These are phyloP conservation scores for Stomorhina lunata DNA, from an alignment of 2,888 invertebrate genomes.

Conservation along the genomic window DNA sequence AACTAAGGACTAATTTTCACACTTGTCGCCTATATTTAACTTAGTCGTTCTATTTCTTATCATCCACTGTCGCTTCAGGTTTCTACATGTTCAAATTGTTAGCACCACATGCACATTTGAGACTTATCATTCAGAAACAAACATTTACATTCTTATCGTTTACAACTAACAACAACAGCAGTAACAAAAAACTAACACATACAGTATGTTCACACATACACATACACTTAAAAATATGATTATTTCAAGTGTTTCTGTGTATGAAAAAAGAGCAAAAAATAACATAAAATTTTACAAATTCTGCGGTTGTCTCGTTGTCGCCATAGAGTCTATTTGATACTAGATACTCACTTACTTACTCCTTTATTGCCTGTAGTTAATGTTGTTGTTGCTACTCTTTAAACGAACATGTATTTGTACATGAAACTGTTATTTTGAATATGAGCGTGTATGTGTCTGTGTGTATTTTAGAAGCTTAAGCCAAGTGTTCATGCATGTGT, in stretches of 20 bases:
- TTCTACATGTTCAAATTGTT: not conserved
- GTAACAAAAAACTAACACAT: not conserved
- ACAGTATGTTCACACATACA: not conserved
- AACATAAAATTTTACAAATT: slow-evolving; percentile 40
- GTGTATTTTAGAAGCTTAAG: not conserved
- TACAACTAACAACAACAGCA: slow-evolving; percentile 2
- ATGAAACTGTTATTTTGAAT: too few relatives aligned
- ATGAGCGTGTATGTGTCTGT: not conserved
- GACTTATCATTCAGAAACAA: slow-evolving; percentile 37
- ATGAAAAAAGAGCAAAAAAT: not conserved
- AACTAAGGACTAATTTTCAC: too few relatives aligned
- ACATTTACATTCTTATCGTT: slow-evolving; percentile 31
- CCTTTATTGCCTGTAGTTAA: slow-evolving; percentile 11
- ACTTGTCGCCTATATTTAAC: too few relatives aligned
- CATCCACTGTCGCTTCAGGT: not conserved
- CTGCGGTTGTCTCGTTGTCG: slow-evolving; percentile 42
- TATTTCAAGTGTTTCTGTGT: not conserved
- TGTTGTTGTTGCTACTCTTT: slow-evolving; percentile 26
- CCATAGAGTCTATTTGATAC: not conserved
- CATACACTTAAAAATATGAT: not conserved
- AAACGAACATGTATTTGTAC: not conserved
- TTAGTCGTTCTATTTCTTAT: not conserved
- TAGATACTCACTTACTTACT: too few relatives aligned
- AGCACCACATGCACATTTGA: slow-evolving; percentile 9
- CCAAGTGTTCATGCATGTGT: slow-evolving; percentile 9